phyloP scores from a whole-genome alignment of 2,113 vertebrate genomes.

The Pogonocichla stellata region DNA sequence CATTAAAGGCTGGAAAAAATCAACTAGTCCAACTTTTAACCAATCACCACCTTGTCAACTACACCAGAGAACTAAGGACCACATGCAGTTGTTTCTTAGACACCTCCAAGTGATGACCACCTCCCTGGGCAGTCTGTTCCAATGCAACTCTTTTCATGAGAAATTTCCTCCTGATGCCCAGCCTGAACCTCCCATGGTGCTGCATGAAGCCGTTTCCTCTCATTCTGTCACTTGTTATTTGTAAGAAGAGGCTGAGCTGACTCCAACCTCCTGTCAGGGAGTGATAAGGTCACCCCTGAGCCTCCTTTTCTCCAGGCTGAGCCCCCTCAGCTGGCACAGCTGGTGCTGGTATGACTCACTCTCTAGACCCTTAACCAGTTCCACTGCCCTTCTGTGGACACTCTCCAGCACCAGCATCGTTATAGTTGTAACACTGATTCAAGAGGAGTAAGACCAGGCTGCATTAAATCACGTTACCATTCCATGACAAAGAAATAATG shows the following conservation, averaged over 20 bases:
- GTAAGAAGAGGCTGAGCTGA: background rate
- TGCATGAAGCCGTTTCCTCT: rapidly evolving
- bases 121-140: background rate
- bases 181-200: background rate
- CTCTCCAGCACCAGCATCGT: background rate
- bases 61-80: background rate
- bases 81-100: background rate
- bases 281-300: background rate
- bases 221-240: background rate
- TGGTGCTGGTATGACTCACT: background rate
- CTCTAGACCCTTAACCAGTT: background rate
- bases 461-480: background rate
- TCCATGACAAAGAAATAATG: background rate
- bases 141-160: background rate
- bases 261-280: background rate
- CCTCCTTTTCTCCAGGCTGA: background rate
- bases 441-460: background rate
- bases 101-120: background rate
- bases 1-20: background rate
- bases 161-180: background rate
- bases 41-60: background rate
- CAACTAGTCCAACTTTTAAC: background rate
- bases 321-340: background rate
- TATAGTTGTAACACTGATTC: background rate
- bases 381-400: background rate